phyloP scores from a whole-genome alignment of 2,888 invertebrate species.

The Drosophila fungiperda region DNA sequence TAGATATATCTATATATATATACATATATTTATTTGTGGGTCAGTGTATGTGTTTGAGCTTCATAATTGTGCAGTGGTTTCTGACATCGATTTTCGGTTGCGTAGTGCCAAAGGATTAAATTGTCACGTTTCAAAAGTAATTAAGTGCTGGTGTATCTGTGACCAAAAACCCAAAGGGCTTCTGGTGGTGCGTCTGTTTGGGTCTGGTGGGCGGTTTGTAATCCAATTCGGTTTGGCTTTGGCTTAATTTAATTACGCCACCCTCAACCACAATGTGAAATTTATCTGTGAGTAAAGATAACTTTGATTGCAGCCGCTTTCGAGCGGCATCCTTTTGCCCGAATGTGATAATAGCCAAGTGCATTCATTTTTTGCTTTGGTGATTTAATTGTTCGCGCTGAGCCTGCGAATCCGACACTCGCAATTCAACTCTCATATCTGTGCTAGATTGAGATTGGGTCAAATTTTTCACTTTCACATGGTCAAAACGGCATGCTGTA shows the following conservation, averaged over 20 bases:
- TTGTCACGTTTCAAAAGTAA: conserved; percentile 72
- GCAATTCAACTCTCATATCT: conserved; percentile 24
- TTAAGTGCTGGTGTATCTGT: conserved; percentile 55
- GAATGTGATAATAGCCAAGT: conserved; percentile 41
- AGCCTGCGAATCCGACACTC: conserved; percentile 37
- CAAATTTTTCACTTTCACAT: conserved; percentile 5
- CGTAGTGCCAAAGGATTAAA: conserved; percentile 57
- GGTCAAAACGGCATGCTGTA: background rate
- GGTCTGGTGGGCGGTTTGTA: conserved; percentile 23
- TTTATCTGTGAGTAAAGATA: conserved; percentile 28
- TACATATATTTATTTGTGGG: conserved; percentile 1
- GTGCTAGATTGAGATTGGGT: conserved; percentile 37
- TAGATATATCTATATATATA: background rate
- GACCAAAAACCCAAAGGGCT: conserved; percentile 37
- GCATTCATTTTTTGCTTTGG: conserved; percentile 33
- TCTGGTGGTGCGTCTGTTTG: conserved; percentile 8
- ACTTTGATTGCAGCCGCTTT: conserved; percentile 44
- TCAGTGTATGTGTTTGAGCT: background rate
- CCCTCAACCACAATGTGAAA: conserved; percentile 35
- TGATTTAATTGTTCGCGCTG: conserved; percentile 44
- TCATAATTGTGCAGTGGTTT: conserved; percentile 29
- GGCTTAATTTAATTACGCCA: conserved; percentile 65
- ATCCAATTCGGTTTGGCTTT: conserved; percentile 56
- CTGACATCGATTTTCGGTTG: conserved; percentile 46
- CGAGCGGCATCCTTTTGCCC: conserved; percentile 12